Conservation (phyloP, 2,888 invertebrate genomes). For the Noctuana brunneofusca region DNA sequence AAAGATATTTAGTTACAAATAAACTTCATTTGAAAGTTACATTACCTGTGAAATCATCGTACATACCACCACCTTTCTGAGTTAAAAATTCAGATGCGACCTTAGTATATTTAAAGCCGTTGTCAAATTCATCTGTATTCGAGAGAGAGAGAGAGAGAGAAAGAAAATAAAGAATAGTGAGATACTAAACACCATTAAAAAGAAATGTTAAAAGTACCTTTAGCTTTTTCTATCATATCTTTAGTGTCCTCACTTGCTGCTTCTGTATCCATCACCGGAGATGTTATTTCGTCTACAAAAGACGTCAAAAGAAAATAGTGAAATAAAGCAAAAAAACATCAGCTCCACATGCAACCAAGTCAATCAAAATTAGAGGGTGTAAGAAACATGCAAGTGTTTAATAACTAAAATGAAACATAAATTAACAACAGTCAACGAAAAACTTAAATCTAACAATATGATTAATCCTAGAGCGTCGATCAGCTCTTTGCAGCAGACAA, state of each 20-base stretch:
- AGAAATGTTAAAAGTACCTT: slow-evolving; percentile 42
- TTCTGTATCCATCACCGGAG: slow-evolving; percentile 41
- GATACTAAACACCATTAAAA: slow-evolving; percentile 25
- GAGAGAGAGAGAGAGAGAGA: slow-evolving; percentile 42
- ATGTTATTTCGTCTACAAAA: slow-evolving; percentile 43
- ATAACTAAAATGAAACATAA: background rate
- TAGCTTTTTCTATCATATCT: slow-evolving; percentile 45
- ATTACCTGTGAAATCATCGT: slow-evolving; percentile 43
- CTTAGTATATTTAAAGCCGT: slow-evolving; percentile 32
- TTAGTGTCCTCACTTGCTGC: slow-evolving; percentile 42
- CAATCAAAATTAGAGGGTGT: slow-evolving; percentile 17
- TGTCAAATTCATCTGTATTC: slow-evolving; percentile 41
- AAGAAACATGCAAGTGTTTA: slow-evolving; percentile 19
- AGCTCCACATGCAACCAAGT: slow-evolving; percentile 49
- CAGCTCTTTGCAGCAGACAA: background rate
- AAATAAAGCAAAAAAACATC: slow-evolving; percentile 37
- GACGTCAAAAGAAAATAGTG: slow-evolving; percentile 37
- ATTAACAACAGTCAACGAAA: background rate
- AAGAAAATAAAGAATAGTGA: slow-evolving; percentile 35
- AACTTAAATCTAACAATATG: slow-evolving; percentile 4
- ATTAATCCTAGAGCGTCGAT: background rate
- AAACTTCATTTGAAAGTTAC: slow-evolving; percentile 18
- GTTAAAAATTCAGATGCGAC: slow-evolving; percentile 26
- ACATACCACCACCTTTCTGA: slow-evolving; percentile 38
- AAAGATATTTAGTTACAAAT: background rate